Base-by-base conservation (phyloP, 2,888 invertebrate species). In the Pterobdella sp. region DNA sequence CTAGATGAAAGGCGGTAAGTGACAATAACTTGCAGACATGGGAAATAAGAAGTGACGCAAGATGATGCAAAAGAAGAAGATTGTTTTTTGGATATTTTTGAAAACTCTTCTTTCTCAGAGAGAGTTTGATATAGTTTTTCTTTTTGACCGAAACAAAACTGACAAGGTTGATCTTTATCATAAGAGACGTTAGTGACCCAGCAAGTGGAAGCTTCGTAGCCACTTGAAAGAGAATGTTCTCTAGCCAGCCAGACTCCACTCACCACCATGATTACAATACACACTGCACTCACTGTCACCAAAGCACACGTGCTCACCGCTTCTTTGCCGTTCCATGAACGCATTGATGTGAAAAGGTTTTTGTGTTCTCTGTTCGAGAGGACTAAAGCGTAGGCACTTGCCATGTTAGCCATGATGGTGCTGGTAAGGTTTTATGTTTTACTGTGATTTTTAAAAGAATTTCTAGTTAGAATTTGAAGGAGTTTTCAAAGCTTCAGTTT, bases 161-260 rank as follows among this genome's bases (percentile, higher is more conserved):
- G 69, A 64, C 78, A 78, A 1, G 63, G 56, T 22, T 75, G 37
- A 26, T 74, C 73, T 14, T 68, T 37, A 10, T 31, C n/a, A 70
- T 76, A 75, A 1, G 66, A 72, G 4, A 78, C 72, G 65, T 74
- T 72, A 29, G 35, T 34, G 7, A 78, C 72, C 31, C 14, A 18
- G 68, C 78, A 78, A 2, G 34, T 29, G 34, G 77, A 70, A 22
- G 73, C 56, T 49, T 68, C 73, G 76, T 78, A 78, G 31, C 67
- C 72, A 31, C 73, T 74, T 52, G 75, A 73, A 22, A 77, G 75
- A n/a, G 75, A 42, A 74, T 78, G 77, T 73, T 78, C 78, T 14
- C 78, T 52, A 1, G 76, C 78, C 22, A 78, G 66, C 76, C 77
- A 76, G 29, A 78, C 78, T 1, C 78, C 78, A 56, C 78, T 76